Conservation (phyloP, 2,113 vertebrate genomes). For the Mirounga angustirostris region DNA sequence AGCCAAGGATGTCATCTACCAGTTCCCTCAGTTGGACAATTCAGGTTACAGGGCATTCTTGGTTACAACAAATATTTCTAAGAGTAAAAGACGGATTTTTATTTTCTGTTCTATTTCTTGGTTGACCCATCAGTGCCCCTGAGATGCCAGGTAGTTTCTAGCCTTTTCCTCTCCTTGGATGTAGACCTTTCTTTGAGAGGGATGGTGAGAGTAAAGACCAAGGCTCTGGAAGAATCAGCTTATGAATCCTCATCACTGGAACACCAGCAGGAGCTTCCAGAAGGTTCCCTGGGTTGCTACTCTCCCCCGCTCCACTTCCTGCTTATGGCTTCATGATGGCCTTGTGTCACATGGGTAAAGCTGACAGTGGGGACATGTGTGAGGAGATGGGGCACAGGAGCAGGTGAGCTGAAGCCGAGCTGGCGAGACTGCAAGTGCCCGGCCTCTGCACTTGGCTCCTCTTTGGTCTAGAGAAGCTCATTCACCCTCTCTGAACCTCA, state of each 20-base stretch:
- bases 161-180: neutral
- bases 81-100: neutral
- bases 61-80: neutral
- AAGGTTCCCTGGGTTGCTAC: neutral
- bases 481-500: neutral
- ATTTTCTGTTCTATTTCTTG: neutral
- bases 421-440: neutral
- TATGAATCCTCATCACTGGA: too few relatives aligned
- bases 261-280: neutral
- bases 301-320: neutral
- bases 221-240: neutral
- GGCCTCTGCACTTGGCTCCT: neutral
- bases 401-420: rapidly evolving
- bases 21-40: neutral
- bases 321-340: neutral
- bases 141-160: neutral
- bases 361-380: neutral
- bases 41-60: neutral
- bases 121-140: neutral
- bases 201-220: neutral
- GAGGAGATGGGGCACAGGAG: neutral
- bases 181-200: neutral
- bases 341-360: neutral
- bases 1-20: neutral
- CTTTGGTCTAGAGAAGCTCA: neutral